phyloP scores from a whole-genome alignment of 2,888 invertebrate genomes.

The Odontocolon sp. region DNA sequence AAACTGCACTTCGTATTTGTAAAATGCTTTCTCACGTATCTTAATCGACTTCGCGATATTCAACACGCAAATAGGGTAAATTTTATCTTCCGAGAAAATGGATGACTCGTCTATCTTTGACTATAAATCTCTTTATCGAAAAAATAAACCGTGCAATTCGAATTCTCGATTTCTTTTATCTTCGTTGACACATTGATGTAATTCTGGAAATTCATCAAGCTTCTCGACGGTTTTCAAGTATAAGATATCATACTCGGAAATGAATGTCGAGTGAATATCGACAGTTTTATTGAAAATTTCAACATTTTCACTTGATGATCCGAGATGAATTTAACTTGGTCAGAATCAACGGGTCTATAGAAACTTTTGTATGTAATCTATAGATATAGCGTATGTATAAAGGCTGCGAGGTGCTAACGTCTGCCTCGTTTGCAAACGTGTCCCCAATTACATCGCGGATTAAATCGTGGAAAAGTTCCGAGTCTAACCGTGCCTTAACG shows the following conservation, averaged over 20 bases:
- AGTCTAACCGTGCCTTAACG: slow-evolving; percentile 35
- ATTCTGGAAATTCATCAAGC: slow-evolving; percentile 1
- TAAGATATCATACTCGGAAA: background rate
- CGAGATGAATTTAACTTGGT: slow-evolving; percentile 9
- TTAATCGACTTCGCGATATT: slow-evolving; percentile 15
- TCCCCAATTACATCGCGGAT: slow-evolving; percentile 43
- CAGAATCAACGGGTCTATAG: background rate
- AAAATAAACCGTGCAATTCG: no score
- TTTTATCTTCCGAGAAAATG: slow-evolving; percentile 22
- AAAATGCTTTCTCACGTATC: background rate
- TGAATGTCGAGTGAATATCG: slow-evolving; percentile 7
- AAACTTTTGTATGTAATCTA: background rate
- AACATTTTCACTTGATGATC: background rate
- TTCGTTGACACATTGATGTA: background rate
- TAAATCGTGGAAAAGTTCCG: slow-evolving; percentile 42
- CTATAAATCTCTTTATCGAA: background rate
- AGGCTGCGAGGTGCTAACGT: slow-evolving; percentile 8
- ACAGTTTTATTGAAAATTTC: slow-evolving; percentile 28
- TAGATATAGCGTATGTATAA: background rate
- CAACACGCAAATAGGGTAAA: background rate
- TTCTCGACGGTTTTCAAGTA: background rate
- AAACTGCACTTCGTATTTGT: slow-evolving; percentile 10
- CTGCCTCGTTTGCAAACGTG: slow-evolving; percentile 35
- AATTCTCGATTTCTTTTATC: no score
- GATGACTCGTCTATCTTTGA: background rate